phyloP scores from a whole-genome alignment of 1,140 invertebrate species.

The Drosophila sucinea region DNA sequence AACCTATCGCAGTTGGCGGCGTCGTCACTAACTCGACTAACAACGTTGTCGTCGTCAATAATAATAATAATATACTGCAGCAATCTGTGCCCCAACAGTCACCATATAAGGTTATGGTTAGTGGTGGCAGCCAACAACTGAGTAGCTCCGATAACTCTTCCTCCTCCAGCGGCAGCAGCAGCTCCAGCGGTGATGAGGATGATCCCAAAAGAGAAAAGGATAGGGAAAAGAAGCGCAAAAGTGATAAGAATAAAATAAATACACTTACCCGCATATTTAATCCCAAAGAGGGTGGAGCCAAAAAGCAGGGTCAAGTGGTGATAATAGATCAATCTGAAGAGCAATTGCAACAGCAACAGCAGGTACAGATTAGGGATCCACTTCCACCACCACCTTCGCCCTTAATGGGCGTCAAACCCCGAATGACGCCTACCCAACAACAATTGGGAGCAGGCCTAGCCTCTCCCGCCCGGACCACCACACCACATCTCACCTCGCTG shows the following conservation, averaged over 20 bases:
- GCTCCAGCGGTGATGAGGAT: constrained; percentile 62
- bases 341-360: constrained; percentile 50
- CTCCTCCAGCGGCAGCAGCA: constrained; percentile 54
- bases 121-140: constrained; percentile 36
- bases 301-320: constrained; percentile 84
- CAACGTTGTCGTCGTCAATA: neutral
- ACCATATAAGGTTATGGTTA: constrained; percentile 29
- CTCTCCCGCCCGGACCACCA: constrained; percentile 65
- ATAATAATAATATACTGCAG: constrained; percentile 12
- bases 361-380: constrained; percentile 50
- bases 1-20: constrained; percentile 5
- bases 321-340: constrained; percentile 80
- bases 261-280: constrained; percentile 88
- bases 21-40: neutral
- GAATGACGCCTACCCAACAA: constrained; percentile 61
- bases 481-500: constrained; percentile 61
- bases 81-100: constrained; percentile 23
- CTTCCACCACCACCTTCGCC: constrained; percentile 15
- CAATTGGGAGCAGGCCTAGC: constrained; percentile 51
- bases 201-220: constrained; percentile 49
- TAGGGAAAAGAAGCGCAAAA: constrained; percentile 59
- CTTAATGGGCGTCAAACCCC: constrained; percentile 36
- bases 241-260: constrained; percentile 88
- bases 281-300: constrained; percentile 85
- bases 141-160: constrained; percentile 58